These are phyloP conservation scores for Pipistrellus nathusii DNA, from an alignment of 2,797 vertebrate genomes.

Conservation along the genomic window DNA sequence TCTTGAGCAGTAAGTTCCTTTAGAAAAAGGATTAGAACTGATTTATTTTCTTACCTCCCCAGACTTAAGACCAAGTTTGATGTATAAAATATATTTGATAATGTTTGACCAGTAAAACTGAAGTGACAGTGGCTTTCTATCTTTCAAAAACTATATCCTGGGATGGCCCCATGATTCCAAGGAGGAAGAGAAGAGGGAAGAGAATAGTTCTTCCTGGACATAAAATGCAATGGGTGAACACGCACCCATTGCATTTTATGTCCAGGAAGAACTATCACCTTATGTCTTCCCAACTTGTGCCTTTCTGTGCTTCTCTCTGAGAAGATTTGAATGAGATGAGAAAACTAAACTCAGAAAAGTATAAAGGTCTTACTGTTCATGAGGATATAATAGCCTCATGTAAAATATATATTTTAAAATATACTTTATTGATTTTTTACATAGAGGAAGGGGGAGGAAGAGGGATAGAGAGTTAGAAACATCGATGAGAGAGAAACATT, in stretches of 20 bases:
- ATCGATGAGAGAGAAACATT: no score
- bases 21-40: background rate
- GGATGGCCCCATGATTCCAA: background rate
- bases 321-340: background rate
- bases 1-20: background rate
- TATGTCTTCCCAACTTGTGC: background rate
- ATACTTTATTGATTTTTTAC: no score
- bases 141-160: background rate
- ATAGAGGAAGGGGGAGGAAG: no score
- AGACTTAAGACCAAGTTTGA: background rate
- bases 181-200: background rate
- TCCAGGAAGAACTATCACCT: background rate
- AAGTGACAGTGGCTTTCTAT: background rate
- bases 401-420: no score
- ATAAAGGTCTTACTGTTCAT: background rate
- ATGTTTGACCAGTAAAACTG: background rate
- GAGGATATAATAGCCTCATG: background rate
- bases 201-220: no score
- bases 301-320: background rate
- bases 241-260: background rate
- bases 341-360: conserved; percentile 64
- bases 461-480: no score
- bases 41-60: background rate
- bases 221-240: no score
- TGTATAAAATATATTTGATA: background rate